Percentiles rank a stretch among this genome's conserved stretches.
phyloP scores from a whole-genome alignment of 2,797 vertebrate species.

The Platalea minor region DNA sequence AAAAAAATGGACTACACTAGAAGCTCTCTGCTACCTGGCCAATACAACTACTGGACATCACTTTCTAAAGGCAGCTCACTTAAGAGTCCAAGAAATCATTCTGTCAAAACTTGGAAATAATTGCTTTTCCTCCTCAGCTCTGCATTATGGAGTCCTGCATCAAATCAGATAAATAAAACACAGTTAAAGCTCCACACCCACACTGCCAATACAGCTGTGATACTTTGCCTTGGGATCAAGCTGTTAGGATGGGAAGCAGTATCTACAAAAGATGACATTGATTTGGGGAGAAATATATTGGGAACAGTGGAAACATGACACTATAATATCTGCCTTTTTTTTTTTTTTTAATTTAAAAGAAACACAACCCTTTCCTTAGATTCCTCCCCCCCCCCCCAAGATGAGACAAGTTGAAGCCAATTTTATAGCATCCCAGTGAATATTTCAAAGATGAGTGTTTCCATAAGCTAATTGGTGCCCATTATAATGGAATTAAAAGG shows the following conservation, averaged over 20 bases:
- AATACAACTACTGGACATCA: accelerated
- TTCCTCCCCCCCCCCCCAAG: neutral
- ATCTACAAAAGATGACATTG: neutral
- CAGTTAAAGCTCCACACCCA: neutral
- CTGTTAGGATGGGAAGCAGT: neutral
- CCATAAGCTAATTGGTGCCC: slow-evolving; percentile 3
- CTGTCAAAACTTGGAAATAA: neutral
- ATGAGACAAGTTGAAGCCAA: neutral
- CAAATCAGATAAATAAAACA: neutral
- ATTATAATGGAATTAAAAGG: slow-evolving; percentile 40
- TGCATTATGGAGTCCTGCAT: neutral
- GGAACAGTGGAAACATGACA: neutral
- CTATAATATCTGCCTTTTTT: neutral
- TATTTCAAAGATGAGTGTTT: slow-evolving; percentile 5
- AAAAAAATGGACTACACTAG: neutral
- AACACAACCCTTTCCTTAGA: neutral
- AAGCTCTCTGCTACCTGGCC: neutral
- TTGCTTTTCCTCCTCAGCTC: neutral
- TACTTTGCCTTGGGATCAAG: neutral
- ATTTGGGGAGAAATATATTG: neutral
- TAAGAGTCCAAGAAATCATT: too few species aligned
- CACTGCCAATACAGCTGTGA: neutral
- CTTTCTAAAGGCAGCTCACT: neutral
- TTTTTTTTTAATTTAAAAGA: neutral
- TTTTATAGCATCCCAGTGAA: slow-evolving; percentile 3